Conservation (phyloP, 2,888 invertebrate genomes). For the Caradrina clavipalpis region DNA sequence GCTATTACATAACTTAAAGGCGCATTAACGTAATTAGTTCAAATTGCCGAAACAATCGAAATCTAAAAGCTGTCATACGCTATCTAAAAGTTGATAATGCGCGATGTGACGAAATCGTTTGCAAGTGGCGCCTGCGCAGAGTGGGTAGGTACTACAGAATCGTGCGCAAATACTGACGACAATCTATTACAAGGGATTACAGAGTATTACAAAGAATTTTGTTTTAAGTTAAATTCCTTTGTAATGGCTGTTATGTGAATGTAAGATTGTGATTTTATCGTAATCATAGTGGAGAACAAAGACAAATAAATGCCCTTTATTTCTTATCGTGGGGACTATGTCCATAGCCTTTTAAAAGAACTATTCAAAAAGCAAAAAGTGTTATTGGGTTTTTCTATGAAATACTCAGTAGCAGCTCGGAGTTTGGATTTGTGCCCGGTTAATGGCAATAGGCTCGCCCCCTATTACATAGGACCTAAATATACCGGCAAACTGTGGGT, state of each 20-base stretch:
- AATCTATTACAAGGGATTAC: constrained; percentile 43
- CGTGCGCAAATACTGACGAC: constrained; percentile 58
- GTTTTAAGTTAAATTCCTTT: constrained; percentile 21
- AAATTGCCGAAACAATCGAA: constrained; percentile 35
- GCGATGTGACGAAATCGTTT: constrained; percentile 34
- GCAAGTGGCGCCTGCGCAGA: constrained; percentile 20
- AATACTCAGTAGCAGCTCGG: too few relatives aligned
- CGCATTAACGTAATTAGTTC: constrained; percentile 19
- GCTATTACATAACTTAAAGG: not conserved
- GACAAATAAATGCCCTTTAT: too few relatives aligned
- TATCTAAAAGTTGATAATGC: constrained; percentile 26
- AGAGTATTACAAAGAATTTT: constrained; percentile 25
- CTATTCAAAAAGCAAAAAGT: too few relatives aligned
- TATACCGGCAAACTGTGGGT: too few relatives aligned
- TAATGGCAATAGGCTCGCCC: too few relatives aligned
- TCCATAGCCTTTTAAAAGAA: too few relatives aligned
- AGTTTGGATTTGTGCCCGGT: too few relatives aligned
- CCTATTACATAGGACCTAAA: too few relatives aligned
- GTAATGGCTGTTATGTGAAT: constrained; percentile 1
- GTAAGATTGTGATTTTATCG: too few relatives aligned
- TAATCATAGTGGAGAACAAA: too few relatives aligned
- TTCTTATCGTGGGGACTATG: too few relatives aligned
- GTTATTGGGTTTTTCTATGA: too few relatives aligned
- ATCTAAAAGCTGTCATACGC: constrained; percentile 31
- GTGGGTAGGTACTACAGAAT: constrained; percentile 20